Conservation (phyloP, 2,888 invertebrate genomes). For the Tetheella fluctuosa region DNA sequence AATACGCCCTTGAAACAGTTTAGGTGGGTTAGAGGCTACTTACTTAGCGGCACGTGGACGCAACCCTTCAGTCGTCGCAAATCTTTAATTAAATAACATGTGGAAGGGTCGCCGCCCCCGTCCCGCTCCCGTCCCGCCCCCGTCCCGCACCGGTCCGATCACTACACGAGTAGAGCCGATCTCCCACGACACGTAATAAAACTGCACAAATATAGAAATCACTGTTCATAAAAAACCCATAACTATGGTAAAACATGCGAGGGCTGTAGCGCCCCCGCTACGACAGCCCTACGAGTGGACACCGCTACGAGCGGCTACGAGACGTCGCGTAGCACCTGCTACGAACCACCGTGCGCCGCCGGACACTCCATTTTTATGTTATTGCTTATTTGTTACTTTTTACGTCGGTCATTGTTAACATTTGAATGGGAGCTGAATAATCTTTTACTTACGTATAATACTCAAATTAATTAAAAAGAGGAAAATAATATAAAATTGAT, state of each 20-base stretch:
- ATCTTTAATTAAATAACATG: constrained; percentile 53
- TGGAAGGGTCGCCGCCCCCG: constrained; percentile 28
- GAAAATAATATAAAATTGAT: too few relatives aligned
- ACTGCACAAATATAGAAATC: constrained; percentile 59
- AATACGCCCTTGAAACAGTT: constrained; percentile 4
- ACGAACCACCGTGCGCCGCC: constrained; percentile 21
- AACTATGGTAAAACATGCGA: constrained; percentile 38
- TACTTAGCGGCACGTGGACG: constrained; percentile 14
- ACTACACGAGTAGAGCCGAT: not conserved
- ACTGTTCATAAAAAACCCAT: constrained; percentile 54
- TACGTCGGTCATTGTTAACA: not conserved
- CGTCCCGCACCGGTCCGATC: not conserved
- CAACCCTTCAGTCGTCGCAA: constrained; percentile 40
- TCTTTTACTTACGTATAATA: not conserved
- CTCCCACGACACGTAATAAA: constrained; percentile 38
- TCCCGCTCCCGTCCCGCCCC: constrained; percentile 3
- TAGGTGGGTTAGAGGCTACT: constrained; percentile 9
- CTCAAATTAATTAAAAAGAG: too few relatives aligned
- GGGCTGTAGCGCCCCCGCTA: constrained; percentile 24
- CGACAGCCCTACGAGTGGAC: constrained; percentile 13
- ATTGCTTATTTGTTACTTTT: not conserved
- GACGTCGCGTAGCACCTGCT: constrained; percentile 20
- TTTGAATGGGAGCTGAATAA: not conserved
- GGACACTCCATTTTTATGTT: not conserved
- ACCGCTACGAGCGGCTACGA: constrained; percentile 16